Evolutionary conservation across 2,888 invertebrate species (phyloP), one percentile per base, ranked within the genome.

Genomic region (Tanytarsus gracilentus): DNA sequence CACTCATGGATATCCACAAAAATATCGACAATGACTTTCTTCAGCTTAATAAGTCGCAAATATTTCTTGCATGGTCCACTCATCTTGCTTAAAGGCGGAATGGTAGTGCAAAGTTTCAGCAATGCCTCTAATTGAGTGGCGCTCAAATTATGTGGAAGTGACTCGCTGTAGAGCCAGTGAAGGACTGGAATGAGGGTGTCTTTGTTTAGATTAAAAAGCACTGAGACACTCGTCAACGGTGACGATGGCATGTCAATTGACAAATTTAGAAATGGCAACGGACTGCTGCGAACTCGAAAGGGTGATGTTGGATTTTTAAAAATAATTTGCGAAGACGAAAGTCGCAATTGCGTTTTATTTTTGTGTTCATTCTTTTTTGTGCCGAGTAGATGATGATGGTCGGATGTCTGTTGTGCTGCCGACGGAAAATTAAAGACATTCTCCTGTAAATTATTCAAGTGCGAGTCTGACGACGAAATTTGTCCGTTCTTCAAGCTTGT

Each of bases 101-200:
- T 78, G 9, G 76, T 75, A 48, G 78, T 75, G 18, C 77, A 72
- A 40, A 74, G 72, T 62, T 72, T 70, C 21, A 82, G 76, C 62
- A 83, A 78, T 64, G 77, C 76, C 61, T 76, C 73, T 23, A 81
- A 82, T 6, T 79, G 77, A 25, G 76, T 75, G 67, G 81, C 81
- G 11, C 77, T 76, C 65, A 84, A 69, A 61, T 77, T 78, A 18
- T 76, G 70, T 29, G 83, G 80, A 65, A 84, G 71, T 65, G 82
- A 80, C 68, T 84, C 82, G 1, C 81, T 76, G 67, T 84, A 84
- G 26, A 84, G 70, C 71, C 78, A 84, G 69, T 83, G 79, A 21
- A 84, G 69, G 23, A 81, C 77, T 7, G 80, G 78, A 52, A 77
- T 76, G 39, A 84, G 66, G n/a, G 83, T 80, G 66, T 79, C 80